Evolutionary conservation across 2,888 invertebrate species (phyloP).

Genomic region (Euplexia lucipara): DNA sequence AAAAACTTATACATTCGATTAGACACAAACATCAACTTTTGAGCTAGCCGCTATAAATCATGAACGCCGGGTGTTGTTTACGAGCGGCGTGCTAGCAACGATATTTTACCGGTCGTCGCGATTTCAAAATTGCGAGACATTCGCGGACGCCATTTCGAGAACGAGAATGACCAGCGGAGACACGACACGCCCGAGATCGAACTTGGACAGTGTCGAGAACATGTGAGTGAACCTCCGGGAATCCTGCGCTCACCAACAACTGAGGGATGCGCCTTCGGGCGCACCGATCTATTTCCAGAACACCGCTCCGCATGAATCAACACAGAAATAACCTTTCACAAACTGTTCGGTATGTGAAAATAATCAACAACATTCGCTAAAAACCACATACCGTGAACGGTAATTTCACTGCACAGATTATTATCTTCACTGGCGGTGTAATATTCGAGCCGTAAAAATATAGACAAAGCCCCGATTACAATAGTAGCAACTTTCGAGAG

Average conservation of each 20-base stretch:
- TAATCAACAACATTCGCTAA: conserved; percentile 81
- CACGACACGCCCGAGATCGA: conserved; percentile 85
- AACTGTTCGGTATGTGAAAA: conserved; percentile 85
- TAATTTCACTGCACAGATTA: conserved; percentile 87
- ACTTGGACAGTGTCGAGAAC: conserved; percentile 63
- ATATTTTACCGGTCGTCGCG: conserved; percentile 88
- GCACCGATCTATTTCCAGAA: conserved; percentile 89
- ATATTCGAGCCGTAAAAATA: conserved; percentile 80
- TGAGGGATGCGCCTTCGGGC: conserved; percentile 87
- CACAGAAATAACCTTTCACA: conserved; percentile 91
- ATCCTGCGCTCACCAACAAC: conserved; percentile 79
- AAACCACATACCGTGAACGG: conserved; percentile 88
- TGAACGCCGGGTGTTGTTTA: conserved; percentile 68
- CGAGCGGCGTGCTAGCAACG: conserved; percentile 73
- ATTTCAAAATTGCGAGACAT: conserved; percentile 86
- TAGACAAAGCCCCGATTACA: conserved; percentile 86
- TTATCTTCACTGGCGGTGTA: conserved; percentile 80
- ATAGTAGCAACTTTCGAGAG: conserved; percentile 75
- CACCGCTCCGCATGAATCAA: conserved; percentile 90
- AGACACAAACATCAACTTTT: conserved; percentile 55
- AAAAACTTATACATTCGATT: conserved; percentile 57
- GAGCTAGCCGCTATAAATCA: conserved; percentile 60
- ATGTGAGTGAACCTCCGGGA: conserved; percentile 75
- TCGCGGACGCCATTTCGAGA: conserved; percentile 89
- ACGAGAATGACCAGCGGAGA: conserved; percentile 76